A percentile compares a stretch with the other conserved stretches of the same genome.
phyloP scores from a whole-genome alignment of 2,888 invertebrate species.

The Notodonta dromedarius region DNA sequence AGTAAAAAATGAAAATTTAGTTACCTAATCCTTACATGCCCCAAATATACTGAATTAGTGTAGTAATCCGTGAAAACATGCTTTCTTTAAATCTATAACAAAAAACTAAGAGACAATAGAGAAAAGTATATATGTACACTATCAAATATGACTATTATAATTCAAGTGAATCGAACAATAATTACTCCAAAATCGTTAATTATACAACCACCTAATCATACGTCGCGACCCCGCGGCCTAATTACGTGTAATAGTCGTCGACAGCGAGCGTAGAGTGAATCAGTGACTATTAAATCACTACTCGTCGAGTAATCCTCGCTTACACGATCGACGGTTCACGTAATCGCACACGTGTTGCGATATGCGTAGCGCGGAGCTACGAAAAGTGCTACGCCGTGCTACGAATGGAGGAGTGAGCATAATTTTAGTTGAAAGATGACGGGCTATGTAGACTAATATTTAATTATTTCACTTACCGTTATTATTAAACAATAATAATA shows the following conservation, averaged over 20 bases:
- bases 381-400: conserved; percentile 26
- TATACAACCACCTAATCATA: conserved; percentile 53
- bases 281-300: conserved; percentile 72
- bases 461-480: too few relatives aligned
- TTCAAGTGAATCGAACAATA: conserved; percentile 16
- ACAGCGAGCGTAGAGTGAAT: conserved; percentile 62
- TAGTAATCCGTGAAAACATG: too few relatives aligned
- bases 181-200: conserved; percentile 46
- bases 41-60: too few relatives aligned
- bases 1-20: too few relatives aligned
- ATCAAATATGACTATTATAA: conserved; percentile 8
- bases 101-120: too few relatives aligned
- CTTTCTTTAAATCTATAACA: too few relatives aligned
- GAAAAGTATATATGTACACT: too few relatives aligned
- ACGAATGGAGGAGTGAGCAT: conserved; percentile 1
- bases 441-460: too few relatives aligned
- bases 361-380: conserved; percentile 37
- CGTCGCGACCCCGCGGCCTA: conserved; percentile 48
- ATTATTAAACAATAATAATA: too few relatives aligned
- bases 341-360: conserved; percentile 49
- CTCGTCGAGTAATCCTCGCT: conserved; percentile 56
- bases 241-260: conserved; percentile 65
- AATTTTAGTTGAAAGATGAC: background rate
- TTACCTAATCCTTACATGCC: too few relatives aligned
- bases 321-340: conserved; percentile 69